These are phyloP conservation scores for Selene dorsalis DNA, from an alignment of 2,797 vertebrate species.

Conservation along the genomic window DNA sequence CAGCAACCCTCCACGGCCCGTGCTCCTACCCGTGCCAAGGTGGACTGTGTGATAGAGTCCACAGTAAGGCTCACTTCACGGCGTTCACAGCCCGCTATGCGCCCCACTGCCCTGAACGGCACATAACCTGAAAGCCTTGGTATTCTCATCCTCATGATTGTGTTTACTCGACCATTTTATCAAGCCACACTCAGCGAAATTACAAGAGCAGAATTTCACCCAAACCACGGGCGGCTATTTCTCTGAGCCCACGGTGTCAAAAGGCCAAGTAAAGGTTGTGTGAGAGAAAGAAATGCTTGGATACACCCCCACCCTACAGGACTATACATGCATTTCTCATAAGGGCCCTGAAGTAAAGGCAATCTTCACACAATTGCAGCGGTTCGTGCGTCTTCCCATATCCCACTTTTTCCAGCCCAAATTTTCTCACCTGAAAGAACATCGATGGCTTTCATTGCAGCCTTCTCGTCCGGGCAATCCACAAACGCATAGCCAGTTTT, in stretches of 20 bases:
- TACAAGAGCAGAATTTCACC: slow-evolving; percentile 30
- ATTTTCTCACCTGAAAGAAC: slow-evolving; percentile 93
- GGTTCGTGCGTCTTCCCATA: slow-evolving; percentile 41
- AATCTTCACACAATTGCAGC: slow-evolving; percentile 54
- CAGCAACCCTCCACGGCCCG: slow-evolving; percentile 25
- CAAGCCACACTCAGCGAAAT: slow-evolving; percentile 43
- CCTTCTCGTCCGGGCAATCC: slow-evolving; percentile 98
- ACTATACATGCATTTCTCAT: slow-evolving; percentile 53
- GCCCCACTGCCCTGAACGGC: slow-evolving; percentile 50
- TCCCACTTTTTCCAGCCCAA: slow-evolving; percentile 10
- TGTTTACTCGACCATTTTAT: slow-evolving; percentile 57
- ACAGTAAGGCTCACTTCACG: slow-evolving; percentile 56
- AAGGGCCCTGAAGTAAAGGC: slow-evolving; percentile 51
- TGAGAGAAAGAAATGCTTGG: slow-evolving; percentile 66
- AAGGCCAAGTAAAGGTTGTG: slow-evolving; percentile 79
- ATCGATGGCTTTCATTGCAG: slow-evolving; percentile 99
- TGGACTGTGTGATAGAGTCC: slow-evolving; percentile 48
- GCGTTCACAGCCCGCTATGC: slow-evolving; percentile 56
- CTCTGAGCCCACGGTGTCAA: slow-evolving; percentile 72
- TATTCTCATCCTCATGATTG: slow-evolving; percentile 32
- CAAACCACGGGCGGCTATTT: slow-evolving; percentile 45
- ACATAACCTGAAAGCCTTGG: slow-evolving; percentile 38
- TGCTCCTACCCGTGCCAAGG: slow-evolving; percentile 38
- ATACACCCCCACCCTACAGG: slow-evolving; percentile 70
- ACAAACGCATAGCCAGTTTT: slow-evolving; percentile 99